These are phyloP conservation scores for Heteractis magnifica DNA, from an alignment of 92 coral and sea anemone genomes.

Conservation along the genomic window DNA sequence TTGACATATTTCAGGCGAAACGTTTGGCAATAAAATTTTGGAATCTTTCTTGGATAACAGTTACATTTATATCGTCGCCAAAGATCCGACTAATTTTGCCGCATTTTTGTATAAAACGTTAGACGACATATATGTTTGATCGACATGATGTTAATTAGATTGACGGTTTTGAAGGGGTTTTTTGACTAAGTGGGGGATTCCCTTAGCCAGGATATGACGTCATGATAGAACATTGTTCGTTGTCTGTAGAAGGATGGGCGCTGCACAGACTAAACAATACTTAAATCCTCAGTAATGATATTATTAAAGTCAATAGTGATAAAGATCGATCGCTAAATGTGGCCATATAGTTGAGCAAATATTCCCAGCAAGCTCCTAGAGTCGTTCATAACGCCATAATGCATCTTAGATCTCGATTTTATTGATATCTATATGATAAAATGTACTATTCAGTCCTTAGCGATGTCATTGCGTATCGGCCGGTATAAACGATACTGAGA, in stretches of 20 bases:
- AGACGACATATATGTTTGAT: not conserved
- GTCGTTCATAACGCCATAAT: too few relatives aligned
- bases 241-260: conserved; percentile 12
- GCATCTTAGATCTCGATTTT: too few relatives aligned
- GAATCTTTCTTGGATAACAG: not conserved
- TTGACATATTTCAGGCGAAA: not conserved
- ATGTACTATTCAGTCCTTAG: too few relatives aligned
- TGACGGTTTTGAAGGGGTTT: not conserved
- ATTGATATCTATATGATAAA: too few relatives aligned
- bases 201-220: conserved; percentile 38
- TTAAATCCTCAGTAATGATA: not conserved
- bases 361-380: too few relatives aligned
- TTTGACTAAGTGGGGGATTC: conserved; percentile 23
- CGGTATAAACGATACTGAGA: too few relatives aligned
- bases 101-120: not conserved
- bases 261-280: not conserved
- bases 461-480: too few relatives aligned
- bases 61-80: not conserved
- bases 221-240: conserved; percentile 8
- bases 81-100: not conserved
- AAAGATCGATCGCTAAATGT: not conserved
- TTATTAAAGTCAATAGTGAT: not conserved
- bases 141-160: not conserved
- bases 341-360: not conserved
- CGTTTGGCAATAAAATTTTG: not conserved